Base-by-base conservation (phyloP, 2,888 invertebrate genomes). In the Drosophila colorata region DNA sequence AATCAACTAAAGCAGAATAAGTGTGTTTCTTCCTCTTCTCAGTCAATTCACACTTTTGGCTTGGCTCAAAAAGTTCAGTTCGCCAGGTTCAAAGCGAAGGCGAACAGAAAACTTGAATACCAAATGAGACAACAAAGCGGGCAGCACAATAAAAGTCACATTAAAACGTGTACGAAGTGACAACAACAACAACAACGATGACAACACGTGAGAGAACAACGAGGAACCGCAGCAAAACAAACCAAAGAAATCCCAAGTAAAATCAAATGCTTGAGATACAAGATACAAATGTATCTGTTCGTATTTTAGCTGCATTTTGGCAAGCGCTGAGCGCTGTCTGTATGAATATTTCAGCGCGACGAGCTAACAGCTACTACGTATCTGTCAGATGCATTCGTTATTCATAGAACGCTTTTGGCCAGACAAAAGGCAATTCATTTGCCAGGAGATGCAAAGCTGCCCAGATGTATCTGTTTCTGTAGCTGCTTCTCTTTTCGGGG, bases 111-210 rank as follows among this genome's bases (percentile, higher is more conserved):
- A 72, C 84, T 77, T 78, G 86, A 87, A 88, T 88, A 87, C 81
- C 52, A 84, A 88, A 85, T 78, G 74, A 87, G 76, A 78, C 84
- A 74, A 80, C 80, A 88, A 87, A 87, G 88, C 44, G 70, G 76
- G 71, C 70, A 74, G 47, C 78, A 58, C 84, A 85, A 88, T 88
- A 86, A 85, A 85, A 85, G 88, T 87, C 88, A 88, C 80, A 88
- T 87, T 76, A 80, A 88, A 86, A 78, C 77, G 77, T 68, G 69
- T 64, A 25, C 31, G 43, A 57, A 59, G 25, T 16, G 55, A 46
- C 44, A 57, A 43, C 41, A 73, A 56, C 25, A 60, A 59, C 43
- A 61, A 55, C 9, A 28, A 47, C 23, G 63, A 47, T 8, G 14
- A 25, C 43, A 52, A 65, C 58, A 66, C 67, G 71, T 67, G 64